Evolutionary conservation across 2,797 vertebrate species (phyloP).

Genomic region (Epinephelus awoara): DNA sequence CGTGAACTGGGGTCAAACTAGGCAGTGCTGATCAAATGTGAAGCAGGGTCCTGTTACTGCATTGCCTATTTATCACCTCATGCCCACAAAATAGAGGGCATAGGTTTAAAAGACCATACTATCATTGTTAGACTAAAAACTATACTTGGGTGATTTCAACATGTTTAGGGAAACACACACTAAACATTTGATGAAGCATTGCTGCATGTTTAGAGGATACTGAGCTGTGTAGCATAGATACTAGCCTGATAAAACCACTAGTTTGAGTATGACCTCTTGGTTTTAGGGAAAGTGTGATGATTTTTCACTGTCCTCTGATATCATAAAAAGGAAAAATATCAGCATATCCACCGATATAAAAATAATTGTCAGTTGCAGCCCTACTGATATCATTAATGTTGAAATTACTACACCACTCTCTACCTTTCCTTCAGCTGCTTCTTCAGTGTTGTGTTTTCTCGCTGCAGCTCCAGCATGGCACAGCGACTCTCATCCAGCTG

Average conservation of each 20-base stretch:
- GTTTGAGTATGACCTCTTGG: neutral
- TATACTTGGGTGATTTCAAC: too few species aligned
- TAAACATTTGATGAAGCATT: too few species aligned
- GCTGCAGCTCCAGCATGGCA: constrained; percentile 86
- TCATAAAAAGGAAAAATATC: neutral
- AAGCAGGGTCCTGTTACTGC: too few species aligned
- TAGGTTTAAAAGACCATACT: too few species aligned
- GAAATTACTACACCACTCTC: neutral
- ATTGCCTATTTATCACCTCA: too few species aligned
- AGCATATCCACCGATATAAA: neutral
- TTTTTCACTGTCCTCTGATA: neutral
- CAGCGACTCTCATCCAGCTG: constrained; percentile 87
- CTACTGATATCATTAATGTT: neutral
- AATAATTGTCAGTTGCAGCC: neutral
- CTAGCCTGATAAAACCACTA: neutral
- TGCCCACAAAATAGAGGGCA: too few species aligned
- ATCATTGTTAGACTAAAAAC: too few species aligned
- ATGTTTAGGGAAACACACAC: too few species aligned
- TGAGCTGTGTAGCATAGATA: too few species aligned
- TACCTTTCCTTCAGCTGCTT: constrained; percentile 83
- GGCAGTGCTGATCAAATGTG: too few species aligned
- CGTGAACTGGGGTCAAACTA: too few species aligned
- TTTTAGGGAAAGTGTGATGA: neutral
- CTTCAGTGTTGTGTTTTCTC: constrained; percentile 89
- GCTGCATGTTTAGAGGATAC: too few species aligned